A percentile compares a stretch with the other conserved stretches of the same genome.
phyloP scores from a whole-genome alignment of 2,888 invertebrate genomes.

The Heliconius cydno region DNA sequence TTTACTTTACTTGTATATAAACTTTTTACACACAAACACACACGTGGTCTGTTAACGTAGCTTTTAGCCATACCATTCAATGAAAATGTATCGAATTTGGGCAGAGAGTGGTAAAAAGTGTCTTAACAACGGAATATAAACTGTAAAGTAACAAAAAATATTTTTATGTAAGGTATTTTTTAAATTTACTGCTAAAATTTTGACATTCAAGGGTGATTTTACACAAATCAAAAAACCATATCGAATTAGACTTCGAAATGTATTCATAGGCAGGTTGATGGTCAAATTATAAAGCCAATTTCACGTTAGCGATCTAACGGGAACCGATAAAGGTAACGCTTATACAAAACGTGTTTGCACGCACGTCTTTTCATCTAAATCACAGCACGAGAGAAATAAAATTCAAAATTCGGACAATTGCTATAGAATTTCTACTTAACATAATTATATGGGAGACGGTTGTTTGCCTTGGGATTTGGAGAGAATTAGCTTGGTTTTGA shows the following conservation, averaged over 20 bases:
- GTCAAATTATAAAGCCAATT: constrained; percentile 49
- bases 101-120: no score
- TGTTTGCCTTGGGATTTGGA: background rate
- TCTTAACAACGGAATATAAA: no score
- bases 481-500: background rate
- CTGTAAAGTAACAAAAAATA: no score
- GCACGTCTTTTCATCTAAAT: constrained; percentile 62
- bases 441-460: constrained; percentile 11
- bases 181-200: no score
- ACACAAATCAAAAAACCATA: constrained; percentile 9
- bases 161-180: no score
- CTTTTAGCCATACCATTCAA: no score
- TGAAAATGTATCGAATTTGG: no score
- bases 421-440: constrained; percentile 10
- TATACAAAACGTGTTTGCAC: constrained; percentile 54
- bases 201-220: background rate
- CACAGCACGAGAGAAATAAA: constrained; percentile 63
- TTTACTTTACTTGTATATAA: no score
- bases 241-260: constrained; percentile 31
- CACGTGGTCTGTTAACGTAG: no score
- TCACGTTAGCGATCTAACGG: constrained; percentile 53
- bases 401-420: constrained; percentile 39
- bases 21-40: no score
- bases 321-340: constrained; percentile 50
- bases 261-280: constrained; percentile 37